A percentile compares a stretch with the other conserved stretches of the same genome.
Evolutionary conservation across 1,140 invertebrate species (phyloP).

Genomic region (Nasonia longicornis): DNA sequence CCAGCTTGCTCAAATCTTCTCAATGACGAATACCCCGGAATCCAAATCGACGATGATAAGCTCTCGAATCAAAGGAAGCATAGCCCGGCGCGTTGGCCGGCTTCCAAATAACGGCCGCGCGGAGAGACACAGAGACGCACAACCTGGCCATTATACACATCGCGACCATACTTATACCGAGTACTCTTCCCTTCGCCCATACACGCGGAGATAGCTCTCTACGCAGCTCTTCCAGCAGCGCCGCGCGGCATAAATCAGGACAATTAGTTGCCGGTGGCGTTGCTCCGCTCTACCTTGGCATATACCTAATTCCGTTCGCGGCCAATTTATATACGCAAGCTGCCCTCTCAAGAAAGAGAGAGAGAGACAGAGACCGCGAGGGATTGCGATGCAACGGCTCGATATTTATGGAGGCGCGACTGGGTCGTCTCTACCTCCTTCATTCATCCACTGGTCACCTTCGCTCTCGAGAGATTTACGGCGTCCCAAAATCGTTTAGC

Average conservation of each 20-base stretch:
- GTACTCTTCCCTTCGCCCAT: constrained; percentile 43
- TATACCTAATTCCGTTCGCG: not conserved
- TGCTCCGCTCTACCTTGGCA: constrained; percentile 26
- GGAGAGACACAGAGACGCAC: too few relatives aligned
- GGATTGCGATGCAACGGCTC: constrained; percentile 12
- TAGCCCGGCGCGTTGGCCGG: constrained; percentile 48
- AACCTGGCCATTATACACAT: not conserved
- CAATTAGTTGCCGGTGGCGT: constrained; percentile 55
- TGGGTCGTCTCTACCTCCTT: not conserved
- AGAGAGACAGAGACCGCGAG: not conserved
- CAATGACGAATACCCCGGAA: not conserved
- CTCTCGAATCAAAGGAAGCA: not conserved
- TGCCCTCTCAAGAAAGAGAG: not conserved
- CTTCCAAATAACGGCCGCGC: constrained; percentile 50
- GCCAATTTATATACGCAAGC: constrained; percentile 5
- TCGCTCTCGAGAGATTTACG: not conserved
- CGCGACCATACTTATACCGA: constrained; percentile 52
- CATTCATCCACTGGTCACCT: not conserved
- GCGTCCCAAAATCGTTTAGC: not conserved
- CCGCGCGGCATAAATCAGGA: constrained; percentile 55
- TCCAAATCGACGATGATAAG: not conserved
- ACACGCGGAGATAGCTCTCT: constrained; percentile 17
- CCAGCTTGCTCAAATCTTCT: too few relatives aligned
- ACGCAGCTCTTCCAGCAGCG: not conserved
- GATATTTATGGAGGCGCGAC: constrained; percentile 26